These are phyloP conservation scores for Eurystomus glaucurus DNA, from an alignment of 2,797 vertebrate species.

Conservation along the genomic window DNA sequence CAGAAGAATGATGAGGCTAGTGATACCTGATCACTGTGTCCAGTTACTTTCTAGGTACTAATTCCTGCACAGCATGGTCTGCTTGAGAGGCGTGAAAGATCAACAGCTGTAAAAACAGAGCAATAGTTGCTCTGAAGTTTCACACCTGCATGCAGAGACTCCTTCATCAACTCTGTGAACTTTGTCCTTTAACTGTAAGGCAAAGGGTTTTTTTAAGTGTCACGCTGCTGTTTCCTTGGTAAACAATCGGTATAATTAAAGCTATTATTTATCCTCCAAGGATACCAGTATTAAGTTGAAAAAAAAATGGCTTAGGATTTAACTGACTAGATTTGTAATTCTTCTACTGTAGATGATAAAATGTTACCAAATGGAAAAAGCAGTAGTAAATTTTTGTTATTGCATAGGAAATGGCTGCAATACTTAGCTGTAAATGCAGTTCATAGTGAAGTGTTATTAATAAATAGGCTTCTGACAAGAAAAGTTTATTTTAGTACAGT, in stretches of 20 bases:
- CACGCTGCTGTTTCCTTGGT: conserved; percentile 62
- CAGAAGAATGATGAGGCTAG: conserved; percentile 18
- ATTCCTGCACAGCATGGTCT: background rate
- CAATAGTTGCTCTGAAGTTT: conserved; percentile 14
- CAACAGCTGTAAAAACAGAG: conserved; percentile 75
- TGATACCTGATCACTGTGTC: conserved; percentile 19
- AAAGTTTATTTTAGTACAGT: conserved; percentile 61
- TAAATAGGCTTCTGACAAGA: conserved; percentile 37
- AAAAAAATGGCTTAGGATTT: conserved; percentile 41
- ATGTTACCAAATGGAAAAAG: conserved; percentile 30
- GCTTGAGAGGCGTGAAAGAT: conserved; percentile 45
- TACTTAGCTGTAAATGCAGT: conserved; percentile 58
- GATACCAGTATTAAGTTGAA: background rate
- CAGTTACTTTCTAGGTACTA: conserved; percentile 40
- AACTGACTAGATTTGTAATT: conserved; percentile 48
- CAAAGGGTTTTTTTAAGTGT: conserved; percentile 29
- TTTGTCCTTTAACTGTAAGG: conserved; percentile 30
- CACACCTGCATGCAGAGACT: conserved; percentile 33
- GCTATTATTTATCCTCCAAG: conserved; percentile 21
- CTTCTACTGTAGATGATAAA: conserved; percentile 28
- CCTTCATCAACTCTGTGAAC: conserved; percentile 29
- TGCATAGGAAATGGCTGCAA: conserved; percentile 51
- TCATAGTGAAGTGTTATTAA: conserved; percentile 63
- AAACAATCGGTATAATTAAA: conserved; percentile 75
- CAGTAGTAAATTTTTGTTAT: conserved; percentile 58